Evolutionary conservation across 2,797 vertebrate genomes (phyloP), one percentile per base, ranked within the genome.

Genomic region (Acomys russatus): DNA sequence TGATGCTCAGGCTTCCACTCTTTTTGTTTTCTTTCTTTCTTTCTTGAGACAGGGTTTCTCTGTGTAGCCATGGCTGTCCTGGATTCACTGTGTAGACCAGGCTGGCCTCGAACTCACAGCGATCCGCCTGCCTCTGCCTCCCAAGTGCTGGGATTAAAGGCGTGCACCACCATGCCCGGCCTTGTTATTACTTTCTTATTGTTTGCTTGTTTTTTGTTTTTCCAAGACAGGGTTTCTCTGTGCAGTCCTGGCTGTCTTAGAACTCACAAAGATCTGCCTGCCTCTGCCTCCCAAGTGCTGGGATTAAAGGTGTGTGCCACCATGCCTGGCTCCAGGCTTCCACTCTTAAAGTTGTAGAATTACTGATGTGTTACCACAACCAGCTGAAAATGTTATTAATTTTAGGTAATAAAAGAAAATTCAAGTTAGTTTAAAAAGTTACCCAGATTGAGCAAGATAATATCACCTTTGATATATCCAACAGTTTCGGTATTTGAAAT

Each of bases 401-500:
- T 95, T 77, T 95, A 92, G 74, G 74, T 70, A 91, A 63, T 49
- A 82, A 0, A 88, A 63, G 17, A 95, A 91, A 95, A 94, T 79
- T 78, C 77, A 71, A 94, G 61, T 14, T 4, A n/a, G 63, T 77
- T 96, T 95, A 35, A 92, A 89, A 90, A 95, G 79, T 77, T 68
- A 88, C 70, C 63, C 49, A 82, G 15, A 77, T 18, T 17, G 44
- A 94, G 70, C 64, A 78, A 93, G 49, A 28, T 92, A 88, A 84
- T 64, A 79, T 14, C 22, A 49, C 30, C 35, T 90, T 61, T 25
- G 70, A 54, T 30, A 89, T 18, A 30, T 92, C 51, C 51, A 80
- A 91, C 35, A 2, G 11, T 35, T 61, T 90, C 5, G 59, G 35
- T 61, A 70, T 71, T 70, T 90, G 44, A 78, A 68, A 77, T 51